These are phyloP conservation scores for Urechis unicinctus DNA, from an alignment of 2,888 invertebrate genomes.

Conservation along the genomic window DNA sequence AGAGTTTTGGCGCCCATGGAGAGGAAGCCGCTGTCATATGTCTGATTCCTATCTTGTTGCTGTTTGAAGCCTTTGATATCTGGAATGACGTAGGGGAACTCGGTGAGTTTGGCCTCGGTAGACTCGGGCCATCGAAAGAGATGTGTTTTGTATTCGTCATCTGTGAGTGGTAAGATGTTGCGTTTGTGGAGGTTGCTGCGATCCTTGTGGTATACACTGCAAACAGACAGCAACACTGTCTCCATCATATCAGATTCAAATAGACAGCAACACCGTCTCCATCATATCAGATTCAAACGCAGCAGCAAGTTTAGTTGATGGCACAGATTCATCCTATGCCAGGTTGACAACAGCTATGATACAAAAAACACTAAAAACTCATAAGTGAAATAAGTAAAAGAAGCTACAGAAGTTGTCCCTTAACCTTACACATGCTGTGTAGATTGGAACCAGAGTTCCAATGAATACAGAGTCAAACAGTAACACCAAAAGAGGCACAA, in stretches of 20 bases:
- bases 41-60: background rate
- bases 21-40: background rate
- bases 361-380: too few relatives aligned
- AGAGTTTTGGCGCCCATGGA: background rate
- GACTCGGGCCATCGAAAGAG: slow-evolving; percentile 24
- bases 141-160: slow-evolving; percentile 34
- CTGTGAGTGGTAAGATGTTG: slow-evolving; percentile 27
- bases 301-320: too few relatives aligned
- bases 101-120: background rate
- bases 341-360: too few relatives aligned
- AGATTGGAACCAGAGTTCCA: too few relatives aligned
- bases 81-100: slow-evolving; percentile 1
- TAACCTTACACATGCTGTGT: too few relatives aligned
- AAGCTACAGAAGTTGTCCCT: too few relatives aligned
- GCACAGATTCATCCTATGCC: too few relatives aligned
- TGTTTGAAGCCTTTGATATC: slow-evolving; percentile 4
- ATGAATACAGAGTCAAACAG: too few relatives aligned
- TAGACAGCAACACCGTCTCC: background rate
- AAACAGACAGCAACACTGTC: slow-evolving; percentile 10
- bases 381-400: too few relatives aligned
- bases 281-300: too few relatives aligned
- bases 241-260: too few relatives aligned
- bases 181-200: slow-evolving; percentile 26
- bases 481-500: too few relatives aligned
- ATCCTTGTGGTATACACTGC: slow-evolving; percentile 36